phyloP scores from a whole-genome alignment of 2,888 invertebrate species.

The Xylota sylvarum region DNA sequence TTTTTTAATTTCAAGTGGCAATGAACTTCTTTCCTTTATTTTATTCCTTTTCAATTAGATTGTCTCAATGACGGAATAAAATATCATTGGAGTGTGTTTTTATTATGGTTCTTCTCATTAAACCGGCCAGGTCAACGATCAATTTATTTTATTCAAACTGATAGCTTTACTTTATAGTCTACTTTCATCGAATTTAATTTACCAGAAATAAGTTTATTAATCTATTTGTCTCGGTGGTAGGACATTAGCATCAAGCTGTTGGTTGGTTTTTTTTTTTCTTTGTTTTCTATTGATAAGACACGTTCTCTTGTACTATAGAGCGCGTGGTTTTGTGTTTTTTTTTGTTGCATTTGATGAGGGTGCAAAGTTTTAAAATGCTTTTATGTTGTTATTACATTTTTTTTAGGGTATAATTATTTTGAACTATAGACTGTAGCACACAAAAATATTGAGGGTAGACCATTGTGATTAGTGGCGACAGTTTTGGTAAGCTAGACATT shows the following conservation, averaged over 20 bases:
- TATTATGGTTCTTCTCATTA: constrained; percentile 1
- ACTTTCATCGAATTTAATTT: background rate
- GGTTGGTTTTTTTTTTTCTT: background rate
- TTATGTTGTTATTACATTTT: too few relatives aligned
- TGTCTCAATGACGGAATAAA: background rate
- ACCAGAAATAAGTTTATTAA: constrained; percentile 10
- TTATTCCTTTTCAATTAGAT: background rate
- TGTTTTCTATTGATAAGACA: background rate
- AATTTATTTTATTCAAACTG: background rate
- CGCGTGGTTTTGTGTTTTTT: background rate
- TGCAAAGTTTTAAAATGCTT: background rate
- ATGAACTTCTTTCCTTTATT: background rate
- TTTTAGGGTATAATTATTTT: too few relatives aligned
- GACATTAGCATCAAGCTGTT: background rate
- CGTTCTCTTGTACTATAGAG: background rate
- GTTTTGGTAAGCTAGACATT: too few relatives aligned
- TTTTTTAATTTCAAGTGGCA: background rate
- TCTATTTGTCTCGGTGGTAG: background rate
- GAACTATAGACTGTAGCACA: too few relatives aligned
- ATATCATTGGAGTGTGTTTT: background rate
- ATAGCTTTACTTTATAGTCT: background rate
- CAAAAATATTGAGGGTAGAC: background rate
- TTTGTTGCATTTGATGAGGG: background rate
- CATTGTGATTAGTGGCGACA: background rate
- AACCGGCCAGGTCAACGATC: constrained; percentile 2